phyloP scores from a whole-genome alignment of 2,113 vertebrate genomes.

The Oryzias curvinotus region DNA sequence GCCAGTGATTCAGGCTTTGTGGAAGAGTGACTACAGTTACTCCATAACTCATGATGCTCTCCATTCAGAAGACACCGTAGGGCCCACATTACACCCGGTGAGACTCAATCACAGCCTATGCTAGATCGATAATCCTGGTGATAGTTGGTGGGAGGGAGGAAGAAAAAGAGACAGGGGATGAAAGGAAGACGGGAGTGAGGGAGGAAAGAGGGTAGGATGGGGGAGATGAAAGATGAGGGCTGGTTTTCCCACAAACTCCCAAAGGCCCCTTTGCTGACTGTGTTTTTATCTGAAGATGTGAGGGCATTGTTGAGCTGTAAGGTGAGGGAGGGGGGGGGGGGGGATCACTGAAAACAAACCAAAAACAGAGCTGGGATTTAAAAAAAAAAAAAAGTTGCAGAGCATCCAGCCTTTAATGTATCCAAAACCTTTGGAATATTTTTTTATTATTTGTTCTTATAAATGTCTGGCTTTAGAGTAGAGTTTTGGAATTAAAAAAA shows the following conservation, averaged over 20 bases:
- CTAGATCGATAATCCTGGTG: constrained; percentile 77
- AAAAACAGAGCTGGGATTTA: neutral
- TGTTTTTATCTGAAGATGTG: constrained; percentile 61
- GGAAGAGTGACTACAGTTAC: constrained; percentile 73
- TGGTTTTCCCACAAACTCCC: constrained; percentile 71
- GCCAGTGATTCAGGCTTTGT: constrained; percentile 66
- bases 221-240: constrained; percentile 76
- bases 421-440: neutral
- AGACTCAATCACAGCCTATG: constrained; percentile 79
- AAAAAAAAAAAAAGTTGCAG: neutral
- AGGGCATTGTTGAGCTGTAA: constrained; percentile 53
- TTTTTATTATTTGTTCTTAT: no score
- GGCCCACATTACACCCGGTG: constrained; percentile 73
- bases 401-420: neutral
- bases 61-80: constrained; percentile 76
- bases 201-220: constrained; percentile 31
- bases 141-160: constrained; percentile 60
- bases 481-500: no score
- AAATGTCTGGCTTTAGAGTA: no score
- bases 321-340: constrained; percentile 14
- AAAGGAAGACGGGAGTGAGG: constrained; percentile 7
- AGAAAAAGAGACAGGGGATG: constrained; percentile 45
- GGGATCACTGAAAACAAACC: constrained; percentile 10
- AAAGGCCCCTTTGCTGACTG: constrained; percentile 72
- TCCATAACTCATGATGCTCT: constrained; percentile 80